A percentile compares a stretch with the other conserved stretches of the same genome.
Conservation (phyloP, 2,797 vertebrate genomes). For the Amblyraja radiata region DNA sequence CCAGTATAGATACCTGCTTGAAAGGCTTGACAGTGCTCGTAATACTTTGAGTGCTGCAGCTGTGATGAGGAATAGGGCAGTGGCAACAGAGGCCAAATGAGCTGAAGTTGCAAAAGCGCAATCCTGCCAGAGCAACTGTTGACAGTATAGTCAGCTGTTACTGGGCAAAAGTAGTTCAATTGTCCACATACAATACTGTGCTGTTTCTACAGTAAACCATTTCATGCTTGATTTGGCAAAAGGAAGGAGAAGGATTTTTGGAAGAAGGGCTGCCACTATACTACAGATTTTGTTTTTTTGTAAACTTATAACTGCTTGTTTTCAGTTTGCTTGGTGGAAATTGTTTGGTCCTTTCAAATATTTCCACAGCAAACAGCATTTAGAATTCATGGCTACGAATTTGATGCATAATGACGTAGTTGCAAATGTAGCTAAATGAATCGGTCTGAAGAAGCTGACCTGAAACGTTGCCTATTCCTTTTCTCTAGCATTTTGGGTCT, state of each 20-base stretch:
- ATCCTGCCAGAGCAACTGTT: slow-evolving; percentile 42
- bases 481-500: too few species aligned
- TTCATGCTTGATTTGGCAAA: slow-evolving; percentile 4
- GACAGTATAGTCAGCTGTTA: slow-evolving; percentile 49
- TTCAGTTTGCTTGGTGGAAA: slow-evolving; percentile 14
- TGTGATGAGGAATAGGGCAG: slow-evolving; percentile 41
- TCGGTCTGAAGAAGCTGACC: too few species aligned
- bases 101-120: slow-evolving; percentile 36
- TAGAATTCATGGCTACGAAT: background rate
- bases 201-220: slow-evolving; percentile 44
- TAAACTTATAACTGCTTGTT: slow-evolving; percentile 38
- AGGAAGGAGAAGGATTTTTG: background rate
- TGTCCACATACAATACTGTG: slow-evolving; percentile 46
- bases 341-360: background rate
- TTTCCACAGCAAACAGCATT: background rate
- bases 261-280: background rate
- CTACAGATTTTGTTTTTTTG: slow-evolving; percentile 12
- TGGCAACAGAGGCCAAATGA: background rate
- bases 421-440: background rate
- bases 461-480: too few species aligned
- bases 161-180: slow-evolving; percentile 43
- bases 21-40: background rate
- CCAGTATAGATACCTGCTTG: background rate
- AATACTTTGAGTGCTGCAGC: slow-evolving; percentile 18
- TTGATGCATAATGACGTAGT: background rate